Conservation (phyloP, 1,140 invertebrate genomes). For the Drosophila biarmipes region DNA sequence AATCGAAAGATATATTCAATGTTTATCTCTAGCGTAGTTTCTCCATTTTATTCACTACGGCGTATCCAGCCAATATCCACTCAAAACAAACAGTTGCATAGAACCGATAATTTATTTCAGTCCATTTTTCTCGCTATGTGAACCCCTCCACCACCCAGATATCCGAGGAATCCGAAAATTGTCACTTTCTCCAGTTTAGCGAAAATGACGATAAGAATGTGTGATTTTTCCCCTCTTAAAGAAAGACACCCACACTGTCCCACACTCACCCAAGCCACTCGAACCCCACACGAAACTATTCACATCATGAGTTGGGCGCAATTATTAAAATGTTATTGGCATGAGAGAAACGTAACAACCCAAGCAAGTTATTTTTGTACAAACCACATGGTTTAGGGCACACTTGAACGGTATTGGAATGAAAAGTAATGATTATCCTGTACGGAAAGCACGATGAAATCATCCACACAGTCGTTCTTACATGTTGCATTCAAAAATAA, state of each 20-base stretch:
- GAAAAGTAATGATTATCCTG: conserved; percentile 54
- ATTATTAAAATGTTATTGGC: conserved; percentile 64
- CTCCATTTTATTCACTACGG: conserved; percentile 47
- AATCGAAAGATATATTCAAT: conserved; percentile 50
- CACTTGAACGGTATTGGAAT: conserved; percentile 70
- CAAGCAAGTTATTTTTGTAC: conserved; percentile 74
- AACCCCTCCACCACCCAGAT: conserved; percentile 8
- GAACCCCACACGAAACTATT: conserved; percentile 7
- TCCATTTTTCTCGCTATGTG: not conserved
- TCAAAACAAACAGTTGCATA: not conserved
- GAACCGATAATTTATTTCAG: conserved; percentile 61
- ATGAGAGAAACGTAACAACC: conserved; percentile 56
- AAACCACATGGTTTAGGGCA: conserved; percentile 64
- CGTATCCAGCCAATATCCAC: conserved; percentile 32
- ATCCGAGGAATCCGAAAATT: conserved; percentile 47
- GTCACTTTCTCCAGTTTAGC: conserved; percentile 20
- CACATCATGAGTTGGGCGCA: conserved; percentile 34
- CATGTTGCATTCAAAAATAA: conserved; percentile 28
- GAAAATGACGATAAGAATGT: conserved; percentile 56
- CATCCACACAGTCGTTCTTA: conserved; percentile 24
- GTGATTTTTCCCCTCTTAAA: conserved; percentile 52
- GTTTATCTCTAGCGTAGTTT: conserved; percentile 66
- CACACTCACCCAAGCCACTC: not conserved
- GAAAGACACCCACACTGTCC: conserved; percentile 2
- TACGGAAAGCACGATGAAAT: conserved; percentile 10